Evolutionary conservation across 2,888 invertebrate genomes (phyloP).

Genomic region (Cecidostiba fungosa): DNA sequence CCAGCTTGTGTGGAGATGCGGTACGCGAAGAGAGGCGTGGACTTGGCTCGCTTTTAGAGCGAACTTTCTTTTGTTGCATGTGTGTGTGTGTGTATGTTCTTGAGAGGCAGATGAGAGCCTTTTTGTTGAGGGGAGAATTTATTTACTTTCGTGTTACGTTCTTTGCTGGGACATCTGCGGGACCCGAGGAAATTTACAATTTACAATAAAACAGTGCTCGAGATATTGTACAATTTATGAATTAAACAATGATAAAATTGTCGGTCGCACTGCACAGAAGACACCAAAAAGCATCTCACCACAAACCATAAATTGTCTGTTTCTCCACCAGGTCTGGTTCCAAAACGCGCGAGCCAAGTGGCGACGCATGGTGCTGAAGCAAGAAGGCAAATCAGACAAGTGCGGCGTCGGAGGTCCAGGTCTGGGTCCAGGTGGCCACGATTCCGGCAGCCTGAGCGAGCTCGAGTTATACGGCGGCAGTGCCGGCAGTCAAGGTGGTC

Average conservation of each 20-base stretch:
- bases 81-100: not conserved
- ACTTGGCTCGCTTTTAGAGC: slow-evolving; percentile 23
- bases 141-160: not conserved
- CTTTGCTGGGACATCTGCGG: not conserved
- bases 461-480: slow-evolving; percentile 82
- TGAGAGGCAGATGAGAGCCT: not conserved
- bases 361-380: slow-evolving; percentile 92
- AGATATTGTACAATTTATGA: too few relatives aligned
- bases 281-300: not conserved
- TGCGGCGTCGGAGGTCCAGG: slow-evolving; percentile 83
- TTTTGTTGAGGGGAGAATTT: not conserved
- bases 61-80: not conserved
- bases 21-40: slow-evolving; percentile 26
- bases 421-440: slow-evolving; percentile 82
- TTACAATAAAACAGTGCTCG: too few relatives aligned
- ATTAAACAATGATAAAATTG: too few relatives aligned
- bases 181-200: not conserved
- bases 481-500: slow-evolving; percentile 84
- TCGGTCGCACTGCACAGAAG: not conserved
- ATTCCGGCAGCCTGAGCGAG: slow-evolving; percentile 81
- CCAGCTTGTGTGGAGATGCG: not conserved
- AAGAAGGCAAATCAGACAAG: slow-evolving; percentile 89
- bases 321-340: slow-evolving; percentile 91
- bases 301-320: not conserved
- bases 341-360: slow-evolving; percentile 97